Percentiles rank a stretch among this genome's conserved stretches.
These are phyloP conservation scores for Diachasma alloeum DNA, from an alignment of 1,140 invertebrate genomes.

Conservation along the genomic window DNA sequence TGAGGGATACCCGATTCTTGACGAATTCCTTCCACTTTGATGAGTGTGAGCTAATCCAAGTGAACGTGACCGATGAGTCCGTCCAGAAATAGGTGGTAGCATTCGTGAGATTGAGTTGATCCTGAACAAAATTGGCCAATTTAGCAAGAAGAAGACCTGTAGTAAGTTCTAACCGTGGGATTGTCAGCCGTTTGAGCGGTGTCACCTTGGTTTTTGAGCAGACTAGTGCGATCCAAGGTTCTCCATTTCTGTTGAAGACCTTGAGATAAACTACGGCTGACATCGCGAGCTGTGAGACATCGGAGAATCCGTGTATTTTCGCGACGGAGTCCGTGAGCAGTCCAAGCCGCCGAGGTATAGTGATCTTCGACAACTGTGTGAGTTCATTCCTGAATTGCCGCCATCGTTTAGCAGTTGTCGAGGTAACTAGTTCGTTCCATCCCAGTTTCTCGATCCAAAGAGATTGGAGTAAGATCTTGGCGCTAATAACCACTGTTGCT, in stretches of 20 bases:
- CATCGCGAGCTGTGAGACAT: too few species aligned
- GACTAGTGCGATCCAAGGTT: background rate
- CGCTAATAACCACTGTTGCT: slow-evolving; percentile 20
- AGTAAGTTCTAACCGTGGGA: slow-evolving; percentile 13
- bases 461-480: slow-evolving; percentile 33
- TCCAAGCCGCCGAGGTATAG: too few species aligned
- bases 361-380: too few species aligned
- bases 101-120: background rate
- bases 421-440: too few species aligned
- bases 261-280: too few species aligned
- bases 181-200: slow-evolving; percentile 16
- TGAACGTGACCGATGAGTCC: background rate
- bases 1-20: background rate
- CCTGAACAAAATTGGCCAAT: background rate
- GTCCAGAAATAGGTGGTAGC: too few species aligned
- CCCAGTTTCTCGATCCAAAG: too few species aligned
- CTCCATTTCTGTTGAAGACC: background rate
- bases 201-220: slow-evolving; percentile 25
- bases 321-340: too few species aligned
- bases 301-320: too few species aligned
- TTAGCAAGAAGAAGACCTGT: slow-evolving; percentile 9
- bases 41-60: background rate
- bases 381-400: too few species aligned
- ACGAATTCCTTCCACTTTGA: background rate
- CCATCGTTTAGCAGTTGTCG: too few species aligned